Evolutionary conservation across 2,113 vertebrate genomes (phyloP).

Genomic region (Zingel zingel): DNA sequence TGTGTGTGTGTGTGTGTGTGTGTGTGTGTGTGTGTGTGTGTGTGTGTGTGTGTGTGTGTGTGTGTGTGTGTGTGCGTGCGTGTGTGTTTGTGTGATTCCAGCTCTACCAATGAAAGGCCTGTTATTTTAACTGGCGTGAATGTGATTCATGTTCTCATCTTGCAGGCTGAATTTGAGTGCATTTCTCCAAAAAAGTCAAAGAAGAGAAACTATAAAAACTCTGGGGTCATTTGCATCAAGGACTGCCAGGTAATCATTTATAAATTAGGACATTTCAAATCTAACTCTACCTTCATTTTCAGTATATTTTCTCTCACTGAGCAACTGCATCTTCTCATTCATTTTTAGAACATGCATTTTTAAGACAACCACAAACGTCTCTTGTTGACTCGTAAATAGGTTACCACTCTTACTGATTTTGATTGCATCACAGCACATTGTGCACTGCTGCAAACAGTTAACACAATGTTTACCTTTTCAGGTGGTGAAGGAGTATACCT

Average conservation of each 20-base stretch:
- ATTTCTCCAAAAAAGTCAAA: slow-evolving; percentile 92
- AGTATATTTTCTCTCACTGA: not conserved
- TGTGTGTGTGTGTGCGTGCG: not conserved
- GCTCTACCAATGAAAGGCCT: not conserved
- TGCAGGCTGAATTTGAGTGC: slow-evolving; percentile 92
- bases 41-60: not conserved
- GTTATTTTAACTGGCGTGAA: not conserved
- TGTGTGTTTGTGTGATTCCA: not conserved
- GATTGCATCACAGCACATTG: not conserved
- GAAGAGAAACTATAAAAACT: slow-evolving; percentile 95
- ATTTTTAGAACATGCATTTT: not conserved
- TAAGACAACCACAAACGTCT: not conserved
- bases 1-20: not conserved
- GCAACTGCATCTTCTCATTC: too few species aligned
- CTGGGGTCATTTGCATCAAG: slow-evolving; percentile 92
- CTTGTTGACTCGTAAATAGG: not conserved
- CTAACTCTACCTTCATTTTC: not conserved
- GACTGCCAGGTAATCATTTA: slow-evolving; percentile 88
- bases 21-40: not conserved
- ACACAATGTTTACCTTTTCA: slow-evolving; percentile 53
- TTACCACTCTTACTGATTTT: not conserved
- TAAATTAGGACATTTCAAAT: not conserved
- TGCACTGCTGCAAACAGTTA: not conserved
- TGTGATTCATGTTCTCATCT: not conserved
- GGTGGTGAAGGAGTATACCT: slow-evolving; percentile 91